Evolutionary conservation across 2,113 vertebrate species (phyloP), one percentile per base, ranked within the genome.

Genomic region (Morone saxatilis): DNA sequence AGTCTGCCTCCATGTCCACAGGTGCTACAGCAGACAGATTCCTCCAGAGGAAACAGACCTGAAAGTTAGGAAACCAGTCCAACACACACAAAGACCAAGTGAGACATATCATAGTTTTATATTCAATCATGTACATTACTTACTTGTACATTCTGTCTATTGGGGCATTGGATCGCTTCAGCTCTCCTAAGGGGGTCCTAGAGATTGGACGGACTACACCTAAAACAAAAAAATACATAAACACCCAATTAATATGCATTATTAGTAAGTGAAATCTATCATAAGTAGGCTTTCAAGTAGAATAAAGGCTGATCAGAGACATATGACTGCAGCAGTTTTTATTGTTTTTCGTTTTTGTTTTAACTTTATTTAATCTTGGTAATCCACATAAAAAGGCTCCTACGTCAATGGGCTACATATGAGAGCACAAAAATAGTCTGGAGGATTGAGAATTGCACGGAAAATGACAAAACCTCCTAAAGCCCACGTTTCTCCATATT

Each of bases 101-200:
- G 17, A 63, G 11, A 16, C 10, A 41, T 53, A 25, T 78, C 8
- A 62, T 3, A 50, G 59, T 45, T 50, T 59, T n/a, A 17, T 12
- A 71, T 62, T 12, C 7, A 17, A 3, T 17, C 1, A 51, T 62
- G 36, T 17, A 57, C 62, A 57, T 54, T 38, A 86, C 98, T 97
- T 95, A 99, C 98, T 97, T 98, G 94, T 99, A 99, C 80, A 97
- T 92, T 91, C 96, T 96, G 89, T 99, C 98, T 1, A 96, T 88
- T 0, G 96, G 93, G 0, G 96, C 93, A 79, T 96, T 96, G 62
- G 96, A 90, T 86, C 95, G 95, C 84, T 97, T 97, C 2, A 96
- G 93, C n/a, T 98, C 98, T 91, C 96, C 97, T 20, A 96, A 85
- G 19, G 96, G 97, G 71, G 96, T 93, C 81, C 94, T 96, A 84